Conservation (phyloP, 2,797 vertebrate genomes). For the Neosilurus mollespiculum region DNA sequence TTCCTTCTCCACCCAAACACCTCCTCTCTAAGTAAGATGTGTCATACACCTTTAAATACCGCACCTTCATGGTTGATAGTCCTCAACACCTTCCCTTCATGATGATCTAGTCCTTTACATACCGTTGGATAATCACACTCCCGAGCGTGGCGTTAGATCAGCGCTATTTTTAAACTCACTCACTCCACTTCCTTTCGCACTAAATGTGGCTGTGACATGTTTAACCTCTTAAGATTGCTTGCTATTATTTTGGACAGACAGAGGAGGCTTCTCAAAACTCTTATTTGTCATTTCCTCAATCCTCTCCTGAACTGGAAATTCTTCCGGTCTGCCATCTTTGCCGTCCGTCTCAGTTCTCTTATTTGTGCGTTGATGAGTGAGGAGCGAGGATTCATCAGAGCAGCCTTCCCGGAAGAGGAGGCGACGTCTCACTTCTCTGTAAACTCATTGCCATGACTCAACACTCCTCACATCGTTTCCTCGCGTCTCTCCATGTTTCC, state of each 20-base stretch:
- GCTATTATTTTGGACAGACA: background rate
- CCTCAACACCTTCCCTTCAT: slow-evolving; percentile 18
- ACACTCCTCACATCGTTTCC: no score
- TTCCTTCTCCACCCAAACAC: background rate
- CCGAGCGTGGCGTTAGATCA: background rate
- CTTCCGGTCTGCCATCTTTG: no score
- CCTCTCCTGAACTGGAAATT: no score
- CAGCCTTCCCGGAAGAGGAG: no score
- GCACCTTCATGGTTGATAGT: slow-evolving; percentile 12
- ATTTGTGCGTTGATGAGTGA: no score
- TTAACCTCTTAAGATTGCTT: background rate
- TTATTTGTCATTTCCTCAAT: no score
- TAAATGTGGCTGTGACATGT: background rate
- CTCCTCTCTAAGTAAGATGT: background rate
- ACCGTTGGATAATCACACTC: slow-evolving; percentile 10
- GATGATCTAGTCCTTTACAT: background rate
- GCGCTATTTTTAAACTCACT: background rate
- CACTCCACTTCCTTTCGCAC: background rate
- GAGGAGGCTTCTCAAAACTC: no score
- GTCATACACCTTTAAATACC: background rate
- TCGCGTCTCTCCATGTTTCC: no score
- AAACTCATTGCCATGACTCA: no score
- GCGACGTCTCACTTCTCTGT: no score
- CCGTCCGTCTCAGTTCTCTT: no score
- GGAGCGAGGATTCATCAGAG: no score